Evolutionary conservation across 1,140 invertebrate genomes (phyloP), one percentile per base, ranked within the genome.

Genomic region (Steinernema feltiae): DNA sequence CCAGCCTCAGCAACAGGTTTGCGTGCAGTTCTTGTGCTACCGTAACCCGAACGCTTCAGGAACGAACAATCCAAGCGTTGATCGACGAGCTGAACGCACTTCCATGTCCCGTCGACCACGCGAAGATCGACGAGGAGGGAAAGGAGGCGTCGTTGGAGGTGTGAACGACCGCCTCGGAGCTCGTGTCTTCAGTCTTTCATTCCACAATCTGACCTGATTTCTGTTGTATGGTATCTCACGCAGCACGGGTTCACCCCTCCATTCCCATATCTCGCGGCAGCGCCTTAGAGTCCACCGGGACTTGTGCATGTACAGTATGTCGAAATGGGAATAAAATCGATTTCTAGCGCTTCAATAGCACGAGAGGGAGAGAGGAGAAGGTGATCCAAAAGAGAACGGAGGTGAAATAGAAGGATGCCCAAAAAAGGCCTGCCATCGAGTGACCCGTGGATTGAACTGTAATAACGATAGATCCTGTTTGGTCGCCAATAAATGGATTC

Each of bases 61-160:
- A 80, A 53, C 69, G 79, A 2, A 46, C 53, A 12, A 48, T 80
- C 18, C 78, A 77, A 46, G 32, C 69, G 18, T 35, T 80, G 1
- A 80, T 80, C 35, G 29, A 76, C 1, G 79, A 80, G 17, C 30
- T 80, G 3, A 63, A 76, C 46, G 75, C 31, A 24, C 78, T 80
- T 73, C 27, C 30, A 15, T 80, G 79, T 29, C 79, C 79, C 32
- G 35, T 77, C 32, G 76, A 70, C 27, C 41, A 77, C 21, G 70
- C 41, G 69, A 32, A 77, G 32, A 32, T 32, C 1, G 32, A 48
- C 27, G 70, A 72, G 24, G 35, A 31, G 0, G 32, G 24, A 21
- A 63, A 27, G 53, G 53, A 63, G 24, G 3, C 53, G 12, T 27
- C 53, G 53, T 21, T 63, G 53, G 53, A 63, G 12, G 53, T 63